Evolutionary conservation across 2,113 vertebrate species (phyloP), one percentile per base, ranked within the genome.

Genomic region (Paramisgurnus dabryanus): DNA sequence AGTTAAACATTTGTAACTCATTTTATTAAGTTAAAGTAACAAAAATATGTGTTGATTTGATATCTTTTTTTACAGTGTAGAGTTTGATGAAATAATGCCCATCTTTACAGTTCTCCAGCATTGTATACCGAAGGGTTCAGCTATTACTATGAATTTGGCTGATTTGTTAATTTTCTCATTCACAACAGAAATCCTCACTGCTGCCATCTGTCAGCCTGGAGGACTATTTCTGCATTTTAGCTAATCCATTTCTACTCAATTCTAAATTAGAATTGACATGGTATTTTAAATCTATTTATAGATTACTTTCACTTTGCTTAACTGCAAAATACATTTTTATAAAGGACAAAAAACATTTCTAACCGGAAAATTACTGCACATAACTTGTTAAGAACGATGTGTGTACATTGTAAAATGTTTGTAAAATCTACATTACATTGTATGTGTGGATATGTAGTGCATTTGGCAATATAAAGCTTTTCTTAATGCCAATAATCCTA

Each of bases 171-270:
- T 22, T 22, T 22, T 22, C 22, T 22, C 22, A 22, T 22, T 22
- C 22, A 22, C 22, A 22, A 22, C 22, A 22, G 22, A 17, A 17
- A 57, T 17, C 4, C 4, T 41, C 53, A 66, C 4, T 45, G 11
- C 43, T 73, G 61, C 69, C 68, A 66, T 39, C 69, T 80, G 45
- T n/a, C 61, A 55, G n/a, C 60, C n/a, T 45, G 78, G 60, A 43
- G n/a, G 4, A 10, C 15, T 17, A 12, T n/a, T 55, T 78, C 10
- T 53, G 39, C 67, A n/a, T 3, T 0, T 17, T 12, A 34, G 45
- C 43, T 13, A 22, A 61, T 61, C 47, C n/a, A 61, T 6, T 4
- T 22, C 27, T 45, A 1, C n/a, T 10, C 10, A 3, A 57, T 57
- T 57, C 17, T 17, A 6, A 1, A 57, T 55, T 15, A 5, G 15